Evolutionary conservation across 2,888 invertebrate species (phyloP).

Genomic region (Branchellion lobata): DNA sequence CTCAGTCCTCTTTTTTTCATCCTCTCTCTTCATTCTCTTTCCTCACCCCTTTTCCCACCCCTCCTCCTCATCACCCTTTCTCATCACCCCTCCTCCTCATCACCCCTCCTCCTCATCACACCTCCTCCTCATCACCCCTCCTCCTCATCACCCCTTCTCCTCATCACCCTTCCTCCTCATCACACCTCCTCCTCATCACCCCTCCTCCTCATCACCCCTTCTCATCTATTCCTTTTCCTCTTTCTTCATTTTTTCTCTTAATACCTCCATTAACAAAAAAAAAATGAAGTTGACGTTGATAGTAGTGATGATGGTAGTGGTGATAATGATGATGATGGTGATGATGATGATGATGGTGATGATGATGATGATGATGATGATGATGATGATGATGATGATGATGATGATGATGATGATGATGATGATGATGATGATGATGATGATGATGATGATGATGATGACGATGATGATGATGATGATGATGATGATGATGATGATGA

Average conservation of each 20-base stretch:
- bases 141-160: too few relatives aligned
- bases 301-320: background rate
- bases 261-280: background rate
- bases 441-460: background rate
- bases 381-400: constrained; percentile 4
- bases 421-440: constrained; percentile 6
- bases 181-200: too few relatives aligned
- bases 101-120: too few relatives aligned
- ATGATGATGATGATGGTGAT: constrained; percentile 19
- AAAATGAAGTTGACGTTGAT: background rate
- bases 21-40: too few relatives aligned
- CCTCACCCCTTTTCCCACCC: too few relatives aligned
- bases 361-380: constrained; percentile 16
- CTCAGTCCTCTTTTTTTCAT: too few relatives aligned
- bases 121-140: too few relatives aligned
- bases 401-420: background rate
- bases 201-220: too few relatives aligned
- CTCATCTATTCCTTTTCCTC: background rate
- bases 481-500: constrained; percentile 15
- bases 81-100: too few relatives aligned
- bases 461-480: constrained; percentile 18
- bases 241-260: background rate
- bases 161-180: too few relatives aligned
- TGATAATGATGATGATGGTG: constrained; percentile 10
- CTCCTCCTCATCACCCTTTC: too few relatives aligned